phyloP scores from a whole-genome alignment of 2,888 invertebrate genomes.

The Drosophila diplacantha region DNA sequence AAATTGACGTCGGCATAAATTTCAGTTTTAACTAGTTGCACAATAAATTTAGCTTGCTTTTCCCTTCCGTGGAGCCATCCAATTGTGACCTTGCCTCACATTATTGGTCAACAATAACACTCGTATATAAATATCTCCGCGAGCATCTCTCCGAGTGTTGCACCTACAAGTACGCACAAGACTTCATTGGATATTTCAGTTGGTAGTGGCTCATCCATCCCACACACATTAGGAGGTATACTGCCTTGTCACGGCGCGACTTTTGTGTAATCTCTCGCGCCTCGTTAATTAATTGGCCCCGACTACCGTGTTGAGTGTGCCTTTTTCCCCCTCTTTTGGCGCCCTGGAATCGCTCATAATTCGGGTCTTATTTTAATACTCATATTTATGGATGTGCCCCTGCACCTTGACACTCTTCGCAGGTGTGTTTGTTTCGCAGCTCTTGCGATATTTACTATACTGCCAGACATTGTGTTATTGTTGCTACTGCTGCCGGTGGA shows the following conservation, averaged over 20 bases:
- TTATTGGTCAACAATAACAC: conserved; percentile 15
- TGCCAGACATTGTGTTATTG: conserved; percentile 32
- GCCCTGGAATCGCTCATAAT: conserved; percentile 32
- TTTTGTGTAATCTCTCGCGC: conserved; percentile 30
- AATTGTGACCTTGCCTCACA: conserved; percentile 37
- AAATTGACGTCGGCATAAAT: conserved; percentile 53
- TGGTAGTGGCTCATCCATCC: conserved; percentile 17
- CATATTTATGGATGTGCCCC: conserved; percentile 34
- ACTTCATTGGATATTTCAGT: conserved; percentile 1
- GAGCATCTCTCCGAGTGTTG: conserved; percentile 6
- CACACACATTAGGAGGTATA: conserved; percentile 21
- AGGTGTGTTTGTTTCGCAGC: conserved; percentile 15
- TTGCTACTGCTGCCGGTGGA: conserved; percentile 13
- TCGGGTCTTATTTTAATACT: conserved; percentile 27
- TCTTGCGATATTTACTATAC: conserved; percentile 49
- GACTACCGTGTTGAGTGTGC: conserved; percentile 36
- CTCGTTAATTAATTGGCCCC: conserved; percentile 57
- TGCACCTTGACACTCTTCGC: conserved; percentile 60
- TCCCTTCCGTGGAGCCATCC: conserved; percentile 14
- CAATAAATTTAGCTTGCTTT: conserved; percentile 29
- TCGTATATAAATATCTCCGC: conserved; percentile 16
- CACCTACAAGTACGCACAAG: conserved; percentile 14
- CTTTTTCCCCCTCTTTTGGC: conserved; percentile 3
- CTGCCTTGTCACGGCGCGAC: conserved; percentile 32
- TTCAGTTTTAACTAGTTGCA: conserved; percentile 39